These are phyloP conservation scores for Drosophila tani DNA, from an alignment of 1,140 invertebrate species.

Conservation along the genomic window DNA sequence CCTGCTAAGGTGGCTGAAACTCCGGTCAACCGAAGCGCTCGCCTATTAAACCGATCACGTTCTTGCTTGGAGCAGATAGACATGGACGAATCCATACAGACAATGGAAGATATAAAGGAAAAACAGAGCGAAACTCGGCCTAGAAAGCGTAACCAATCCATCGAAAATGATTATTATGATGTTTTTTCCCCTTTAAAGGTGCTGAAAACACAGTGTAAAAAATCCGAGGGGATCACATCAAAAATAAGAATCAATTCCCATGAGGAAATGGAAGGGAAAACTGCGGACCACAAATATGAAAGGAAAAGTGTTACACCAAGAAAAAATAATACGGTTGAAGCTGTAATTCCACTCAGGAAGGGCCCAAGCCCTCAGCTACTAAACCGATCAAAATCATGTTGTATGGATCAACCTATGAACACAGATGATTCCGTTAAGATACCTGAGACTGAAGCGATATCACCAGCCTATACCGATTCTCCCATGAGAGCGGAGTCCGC, in stretches of 20 bases:
- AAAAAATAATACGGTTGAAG: neutral
- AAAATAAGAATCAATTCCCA: neutral
- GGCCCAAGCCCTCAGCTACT: neutral
- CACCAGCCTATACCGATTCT: too few relatives aligned
- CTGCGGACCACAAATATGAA: neutral
- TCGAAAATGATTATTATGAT: neutral
- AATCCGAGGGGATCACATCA: neutral
- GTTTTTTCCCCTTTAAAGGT: too few relatives aligned
- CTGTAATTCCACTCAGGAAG: neutral
- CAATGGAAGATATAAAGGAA: neutral
- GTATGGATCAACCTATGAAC: neutral
- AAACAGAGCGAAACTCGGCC: neutral
- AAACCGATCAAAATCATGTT: conserved; percentile 6
- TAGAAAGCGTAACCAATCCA: neutral
- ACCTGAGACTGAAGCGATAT: too few relatives aligned
- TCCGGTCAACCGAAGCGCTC: neutral
- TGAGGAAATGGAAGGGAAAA: neutral
- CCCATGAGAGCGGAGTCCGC: too few relatives aligned
- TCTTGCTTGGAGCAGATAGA: neutral
- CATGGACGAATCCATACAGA: neutral
- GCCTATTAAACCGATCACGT: conserved; percentile 2
- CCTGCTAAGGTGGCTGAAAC: too few relatives aligned
- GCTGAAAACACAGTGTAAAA: neutral
- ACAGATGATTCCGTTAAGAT: neutral
- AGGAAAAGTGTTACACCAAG: neutral